Evolutionary conservation across 2,113 vertebrate species (phyloP).

Genomic region (Beaufortia kweichowensis): DNA sequence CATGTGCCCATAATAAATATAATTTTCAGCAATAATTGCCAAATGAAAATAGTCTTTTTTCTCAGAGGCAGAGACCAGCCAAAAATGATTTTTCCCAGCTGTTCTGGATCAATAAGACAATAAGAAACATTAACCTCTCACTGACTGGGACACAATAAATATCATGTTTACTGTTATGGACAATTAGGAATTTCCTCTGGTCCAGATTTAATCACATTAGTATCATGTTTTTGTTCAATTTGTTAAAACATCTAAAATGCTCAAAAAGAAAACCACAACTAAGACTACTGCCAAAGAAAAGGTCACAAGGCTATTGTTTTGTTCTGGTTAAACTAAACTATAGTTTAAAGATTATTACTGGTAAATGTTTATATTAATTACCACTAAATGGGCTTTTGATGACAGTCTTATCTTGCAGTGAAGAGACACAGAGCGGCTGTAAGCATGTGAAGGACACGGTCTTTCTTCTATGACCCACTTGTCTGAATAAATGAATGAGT

Average conservation of each 20-base stretch:
- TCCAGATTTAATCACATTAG: not conserved
- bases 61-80: not conserved
- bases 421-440: not conserved
- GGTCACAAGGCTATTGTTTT: too few species aligned
- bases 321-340: too few species aligned
- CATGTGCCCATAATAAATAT: not conserved
- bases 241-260: too few species aligned
- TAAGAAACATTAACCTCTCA: slow-evolving; percentile 30
- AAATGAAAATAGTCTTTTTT: not conserved
- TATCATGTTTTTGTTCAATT: not conserved
- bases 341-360: not conserved
- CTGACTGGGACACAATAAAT: not conserved
- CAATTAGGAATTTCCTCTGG: not conserved
- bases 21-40: not conserved
- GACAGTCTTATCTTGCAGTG: not conserved
- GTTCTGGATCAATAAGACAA: slow-evolving; percentile 7
- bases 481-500: slow-evolving; percentile 5
- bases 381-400: not conserved
- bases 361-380: not conserved
- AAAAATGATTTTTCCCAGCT: slow-evolving; percentile 45
- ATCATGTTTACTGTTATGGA: not conserved
- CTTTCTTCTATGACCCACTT: not conserved
- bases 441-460: not conserved
- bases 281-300: too few species aligned
- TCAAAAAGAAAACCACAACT: too few species aligned